Percentiles rank a stretch among this genome's conserved stretches.
Conservation (phyloP, 2,888 invertebrate species). For the Leistus spinibarbis region DNA sequence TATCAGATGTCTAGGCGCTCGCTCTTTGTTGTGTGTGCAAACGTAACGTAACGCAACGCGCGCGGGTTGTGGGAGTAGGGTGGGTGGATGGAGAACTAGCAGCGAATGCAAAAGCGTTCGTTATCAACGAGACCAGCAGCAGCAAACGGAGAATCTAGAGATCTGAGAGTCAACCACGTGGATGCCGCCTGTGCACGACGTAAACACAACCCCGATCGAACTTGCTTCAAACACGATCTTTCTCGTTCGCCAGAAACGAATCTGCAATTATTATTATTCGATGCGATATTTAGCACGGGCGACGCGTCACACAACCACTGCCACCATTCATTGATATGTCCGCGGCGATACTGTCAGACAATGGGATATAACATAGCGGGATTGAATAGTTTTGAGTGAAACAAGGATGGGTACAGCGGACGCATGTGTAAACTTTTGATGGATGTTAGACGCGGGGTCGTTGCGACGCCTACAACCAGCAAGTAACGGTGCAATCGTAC, state of each 20-base stretch:
- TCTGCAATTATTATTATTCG: not conserved
- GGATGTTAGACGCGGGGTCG: constrained; percentile 25
- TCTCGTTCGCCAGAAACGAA: not conserved
- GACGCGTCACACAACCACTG: not conserved
- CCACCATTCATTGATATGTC: constrained; percentile 28
- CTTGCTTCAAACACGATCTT: not conserved
- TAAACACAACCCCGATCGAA: constrained; percentile 1
- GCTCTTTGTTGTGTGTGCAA: constrained; percentile 38
- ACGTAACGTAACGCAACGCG: constrained; percentile 7
- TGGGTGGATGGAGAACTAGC: not conserved
- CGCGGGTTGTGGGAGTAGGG: not conserved
- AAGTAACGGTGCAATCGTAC: constrained; percentile 21
- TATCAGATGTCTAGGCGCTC: constrained; percentile 46
- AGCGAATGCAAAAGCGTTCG: not conserved
- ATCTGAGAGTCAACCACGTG: not conserved
- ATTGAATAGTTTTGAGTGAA: constrained; percentile 35
- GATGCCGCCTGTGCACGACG: not conserved
- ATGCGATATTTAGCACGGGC: constrained; percentile 1
- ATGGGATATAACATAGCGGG: constrained; percentile 22
- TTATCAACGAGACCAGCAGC: not conserved
- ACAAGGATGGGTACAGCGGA: constrained; percentile 25
- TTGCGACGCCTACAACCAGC: constrained; percentile 10
- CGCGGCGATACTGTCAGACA: constrained; percentile 28
- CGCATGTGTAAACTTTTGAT: constrained; percentile 38
- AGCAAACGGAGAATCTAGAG: not conserved